Evolutionary conservation across 1,140 invertebrate genomes (phyloP).

Genomic region (Pantala flavescens): DNA sequence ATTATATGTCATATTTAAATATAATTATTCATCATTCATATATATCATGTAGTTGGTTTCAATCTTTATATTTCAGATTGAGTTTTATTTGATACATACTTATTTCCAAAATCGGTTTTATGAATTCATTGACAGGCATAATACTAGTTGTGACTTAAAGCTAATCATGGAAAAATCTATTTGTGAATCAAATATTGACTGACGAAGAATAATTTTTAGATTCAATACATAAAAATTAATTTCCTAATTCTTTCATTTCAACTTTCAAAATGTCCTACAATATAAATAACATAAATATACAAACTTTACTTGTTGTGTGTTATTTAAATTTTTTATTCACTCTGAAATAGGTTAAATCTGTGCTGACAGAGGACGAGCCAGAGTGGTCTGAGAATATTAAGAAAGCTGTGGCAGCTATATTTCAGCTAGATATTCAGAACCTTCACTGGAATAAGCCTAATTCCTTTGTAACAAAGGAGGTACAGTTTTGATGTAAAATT

Average conservation of each 20-base stretch:
- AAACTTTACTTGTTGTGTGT: background rate
- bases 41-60: background rate
- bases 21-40: background rate
- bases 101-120: too few relatives aligned
- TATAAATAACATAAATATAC: too few relatives aligned
- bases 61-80: background rate
- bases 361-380: background rate
- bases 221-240: too few relatives aligned
- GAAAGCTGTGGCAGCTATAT: background rate
- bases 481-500: background rate
- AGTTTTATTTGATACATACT: background rate
- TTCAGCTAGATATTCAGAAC: background rate
- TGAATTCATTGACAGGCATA: too few relatives aligned
- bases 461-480: background rate
- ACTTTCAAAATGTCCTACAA: too few relatives aligned
- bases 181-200: too few relatives aligned
- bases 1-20: background rate
- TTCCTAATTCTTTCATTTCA: too few relatives aligned
- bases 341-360: background rate
- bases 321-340: background rate
- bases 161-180: too few relatives aligned
- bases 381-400: slow-evolving; percentile 2
- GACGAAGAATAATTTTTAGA: too few relatives aligned
- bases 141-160: too few relatives aligned
- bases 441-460: background rate